phyloP scores from a whole-genome alignment of 2,113 vertebrate species.

The Gadus chalcogrammus region DNA sequence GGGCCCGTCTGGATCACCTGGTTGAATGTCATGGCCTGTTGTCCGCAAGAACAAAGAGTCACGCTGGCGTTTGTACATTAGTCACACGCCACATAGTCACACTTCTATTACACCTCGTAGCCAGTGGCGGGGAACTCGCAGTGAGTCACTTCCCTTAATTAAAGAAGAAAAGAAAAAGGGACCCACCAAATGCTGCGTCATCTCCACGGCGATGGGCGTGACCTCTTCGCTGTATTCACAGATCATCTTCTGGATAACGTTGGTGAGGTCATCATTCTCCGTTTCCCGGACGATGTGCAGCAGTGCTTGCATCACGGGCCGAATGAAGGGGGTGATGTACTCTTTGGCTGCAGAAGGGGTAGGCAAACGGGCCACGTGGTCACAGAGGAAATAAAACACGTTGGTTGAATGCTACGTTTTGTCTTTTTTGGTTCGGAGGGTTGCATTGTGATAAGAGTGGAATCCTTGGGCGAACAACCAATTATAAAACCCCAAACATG shows the following conservation, averaged over 20 bases:
- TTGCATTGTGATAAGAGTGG: too few species aligned
- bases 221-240: slow-evolving; percentile 99
- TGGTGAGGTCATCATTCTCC: slow-evolving; percentile 98
- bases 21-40: slow-evolving; percentile 98
- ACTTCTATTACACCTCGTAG: too few species aligned
- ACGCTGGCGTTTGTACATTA: neutral
- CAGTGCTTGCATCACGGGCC: slow-evolving; percentile 97
- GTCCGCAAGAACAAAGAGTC: slow-evolving; percentile 13
- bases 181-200: slow-evolving; percentile 98
- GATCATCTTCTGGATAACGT: slow-evolving; percentile 99
- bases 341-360: slow-evolving; percentile 83
- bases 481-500: too few species aligned
- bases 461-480: too few species aligned
- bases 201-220: slow-evolving; percentile 97
- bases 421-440: too few species aligned
- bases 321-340: slow-evolving; percentile 94
- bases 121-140: too few species aligned
- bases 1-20: slow-evolving; percentile 98
- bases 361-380: too few species aligned
- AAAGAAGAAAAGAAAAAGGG: too few species aligned
- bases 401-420: too few species aligned
- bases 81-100: neutral
- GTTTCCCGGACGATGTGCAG: slow-evolving; percentile 98
- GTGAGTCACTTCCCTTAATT: too few species aligned
- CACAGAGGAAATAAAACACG: too few species aligned